A percentile compares a stretch with the other conserved stretches of the same genome.
These are phyloP conservation scores for Lasioglossum malachurum DNA, from an alignment of 2,888 invertebrate species.

Conservation along the genomic window DNA sequence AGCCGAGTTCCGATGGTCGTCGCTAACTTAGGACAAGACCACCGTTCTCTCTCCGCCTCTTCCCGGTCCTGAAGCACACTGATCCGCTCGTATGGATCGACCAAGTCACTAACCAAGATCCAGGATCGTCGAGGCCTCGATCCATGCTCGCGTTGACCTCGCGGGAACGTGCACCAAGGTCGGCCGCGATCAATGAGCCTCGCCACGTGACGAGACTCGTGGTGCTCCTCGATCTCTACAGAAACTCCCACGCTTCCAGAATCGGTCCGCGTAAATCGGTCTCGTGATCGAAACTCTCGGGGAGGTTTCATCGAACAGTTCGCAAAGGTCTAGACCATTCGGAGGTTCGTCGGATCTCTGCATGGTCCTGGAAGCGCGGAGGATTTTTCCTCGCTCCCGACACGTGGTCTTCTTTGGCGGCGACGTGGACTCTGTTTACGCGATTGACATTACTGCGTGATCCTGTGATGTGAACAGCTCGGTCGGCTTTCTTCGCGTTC, in stretches of 20 bases:
- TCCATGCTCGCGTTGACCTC: constrained; percentile 47
- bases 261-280: constrained; percentile 7
- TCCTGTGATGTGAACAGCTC: constrained; percentile 31
- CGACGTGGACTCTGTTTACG: background rate
- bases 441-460: background rate
- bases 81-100: background rate
- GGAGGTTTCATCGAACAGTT: background rate
- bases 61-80: constrained; percentile 11
- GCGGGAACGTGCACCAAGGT: constrained; percentile 55
- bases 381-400: background rate
- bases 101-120: background rate
- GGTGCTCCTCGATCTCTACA: background rate
- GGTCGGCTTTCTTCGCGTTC: background rate
- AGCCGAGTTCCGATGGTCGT: constrained; percentile 33
- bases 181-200: constrained; percentile 65
- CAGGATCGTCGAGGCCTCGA: constrained; percentile 5
- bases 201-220: constrained; percentile 66
- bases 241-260: background rate
- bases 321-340: background rate
- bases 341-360: background rate
- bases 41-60: constrained; percentile 23
- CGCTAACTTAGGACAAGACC: constrained; percentile 29
- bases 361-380: background rate
- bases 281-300: background rate
- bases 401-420: background rate